Base-by-base conservation (phyloP, 1,140 invertebrate genomes). In the Brachionus manjavacas region DNA sequence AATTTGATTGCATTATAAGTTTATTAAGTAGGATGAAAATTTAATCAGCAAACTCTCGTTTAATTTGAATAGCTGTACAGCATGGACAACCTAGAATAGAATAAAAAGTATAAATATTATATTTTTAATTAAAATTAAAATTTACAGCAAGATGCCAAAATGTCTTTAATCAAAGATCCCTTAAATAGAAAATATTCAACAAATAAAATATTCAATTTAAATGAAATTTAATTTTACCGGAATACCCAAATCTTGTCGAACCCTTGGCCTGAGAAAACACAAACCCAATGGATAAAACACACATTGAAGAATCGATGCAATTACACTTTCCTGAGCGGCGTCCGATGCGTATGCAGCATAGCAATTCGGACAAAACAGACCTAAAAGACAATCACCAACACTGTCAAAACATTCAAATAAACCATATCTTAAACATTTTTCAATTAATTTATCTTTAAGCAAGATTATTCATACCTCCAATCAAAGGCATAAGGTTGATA, bases 371-470 rank as follows among this genome's bases (percentile, higher is more conserved):
- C 79, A 81, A 35, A 23, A 81, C 20, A 60, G 6, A 23, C 35
- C 35, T 35, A 81, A 68, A 8, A 60, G 64, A 68, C 79, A 81
- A 35, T 81, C 79, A 39, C 31, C 35, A 23, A 68, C 31, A 25
- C 79, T 81, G 14, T 81, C 79, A 81, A 64, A 64, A 46, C 79
- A 81, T 46, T 81, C 64, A 55, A 81, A 81, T 43, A 81, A 43
- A 28, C 79, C 79, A 35, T 81, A 81, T 64, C 79, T 80, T 14
- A 14, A 31, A 31, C 31, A 23, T 31, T 31, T 39, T 31, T 64
- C 25, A 14, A 64, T 64, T 9, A 64, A 4, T 64, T 64, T 25
- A 6, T 35, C 31, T 6, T 64, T 64, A 64, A 64, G n/a, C n/a
- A 0, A 64, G 9, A 64, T 23, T 43, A n/a, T 20, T 39, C 3